Evolutionary conservation across 1,140 invertebrate genomes (phyloP).

Genomic region (Chelonus insularis): DNA sequence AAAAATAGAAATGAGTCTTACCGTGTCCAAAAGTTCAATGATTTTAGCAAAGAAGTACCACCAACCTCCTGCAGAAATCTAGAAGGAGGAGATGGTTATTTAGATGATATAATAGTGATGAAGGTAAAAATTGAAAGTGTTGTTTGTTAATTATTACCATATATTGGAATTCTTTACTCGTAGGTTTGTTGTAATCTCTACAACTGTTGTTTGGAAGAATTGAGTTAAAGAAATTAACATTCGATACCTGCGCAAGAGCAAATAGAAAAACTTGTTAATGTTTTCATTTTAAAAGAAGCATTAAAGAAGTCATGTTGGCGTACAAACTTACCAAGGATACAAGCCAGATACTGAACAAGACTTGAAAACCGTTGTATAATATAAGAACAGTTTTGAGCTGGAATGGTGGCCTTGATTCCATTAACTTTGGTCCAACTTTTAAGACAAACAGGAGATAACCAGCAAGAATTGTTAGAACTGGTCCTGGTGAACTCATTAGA

Average conservation of each 20-base stretch:
- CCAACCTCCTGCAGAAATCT: conserved; percentile 56
- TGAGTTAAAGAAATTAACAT: conserved; percentile 13
- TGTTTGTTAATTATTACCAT: not conserved
- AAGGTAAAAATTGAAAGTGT: conserved; percentile 9
- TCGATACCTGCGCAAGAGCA: conserved; percentile 21
- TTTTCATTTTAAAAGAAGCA: no score
- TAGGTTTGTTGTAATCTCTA: not conserved
- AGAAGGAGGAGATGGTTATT: not conserved
- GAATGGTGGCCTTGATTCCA: conserved; percentile 70
- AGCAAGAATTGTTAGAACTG: conserved; percentile 66
- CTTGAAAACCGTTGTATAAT: conserved; percentile 72
- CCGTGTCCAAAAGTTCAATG: conserved; percentile 70
- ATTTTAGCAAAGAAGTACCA: conserved; percentile 67
- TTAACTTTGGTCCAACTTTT: conserved; percentile 71
- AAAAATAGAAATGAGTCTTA: conserved; percentile 33
- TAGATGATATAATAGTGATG: not conserved
- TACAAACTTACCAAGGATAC: no score
- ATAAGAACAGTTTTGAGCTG: conserved; percentile 68
- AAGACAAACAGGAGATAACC: conserved; percentile 70
- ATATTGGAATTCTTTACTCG: not conserved
- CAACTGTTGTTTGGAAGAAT: no score
- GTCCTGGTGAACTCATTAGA: conserved; percentile 71
- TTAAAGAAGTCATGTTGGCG: no score
- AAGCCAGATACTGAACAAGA: conserved; percentile 69
- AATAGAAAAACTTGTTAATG: not conserved